These are phyloP conservation scores for Melanogrammus aeglefinus DNA, from an alignment of 2,797 vertebrate species.

Conservation along the genomic window DNA sequence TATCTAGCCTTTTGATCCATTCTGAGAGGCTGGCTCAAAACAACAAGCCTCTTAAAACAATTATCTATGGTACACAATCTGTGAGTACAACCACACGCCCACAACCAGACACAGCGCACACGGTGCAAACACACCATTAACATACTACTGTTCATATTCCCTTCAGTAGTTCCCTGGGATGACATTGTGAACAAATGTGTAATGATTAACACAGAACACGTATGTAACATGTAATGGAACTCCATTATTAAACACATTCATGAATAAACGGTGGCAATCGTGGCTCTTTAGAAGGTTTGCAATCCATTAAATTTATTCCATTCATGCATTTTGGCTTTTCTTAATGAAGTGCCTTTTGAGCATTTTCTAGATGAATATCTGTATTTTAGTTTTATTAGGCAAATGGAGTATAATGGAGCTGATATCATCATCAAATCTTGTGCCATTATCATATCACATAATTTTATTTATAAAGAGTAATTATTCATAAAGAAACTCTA, in stretches of 20 bases:
- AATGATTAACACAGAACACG: constrained; percentile 39
- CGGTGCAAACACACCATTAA: constrained; percentile 50
- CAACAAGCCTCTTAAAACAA: constrained; percentile 67
- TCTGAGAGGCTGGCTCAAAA: constrained; percentile 49
- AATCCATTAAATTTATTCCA: constrained; percentile 44
- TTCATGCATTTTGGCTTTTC: constrained; percentile 53
- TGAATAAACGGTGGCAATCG: constrained; percentile 60
- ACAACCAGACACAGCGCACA: constrained; percentile 60
- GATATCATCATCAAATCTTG: not conserved
- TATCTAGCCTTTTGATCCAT: constrained; percentile 65
- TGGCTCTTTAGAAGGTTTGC: constrained; percentile 38
- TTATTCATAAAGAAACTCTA: too few relatives aligned
- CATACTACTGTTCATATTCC: too few relatives aligned
- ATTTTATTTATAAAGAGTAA: too few relatives aligned
- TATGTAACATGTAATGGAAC: constrained; percentile 38
- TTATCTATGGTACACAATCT: constrained; percentile 58
- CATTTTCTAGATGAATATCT: too few relatives aligned
- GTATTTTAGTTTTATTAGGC: too few relatives aligned
- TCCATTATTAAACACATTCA: constrained; percentile 60
- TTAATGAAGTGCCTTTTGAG: constrained; percentile 18
- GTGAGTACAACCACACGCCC: constrained; percentile 43
- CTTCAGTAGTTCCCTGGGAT: too few relatives aligned
- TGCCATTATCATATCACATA: too few relatives aligned
- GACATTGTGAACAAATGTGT: not conserved
- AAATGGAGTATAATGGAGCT: constrained; percentile 7